Evolutionary conservation across 2,113 vertebrate genomes (phyloP).

Genomic region (Camelus dromedarius): DNA sequence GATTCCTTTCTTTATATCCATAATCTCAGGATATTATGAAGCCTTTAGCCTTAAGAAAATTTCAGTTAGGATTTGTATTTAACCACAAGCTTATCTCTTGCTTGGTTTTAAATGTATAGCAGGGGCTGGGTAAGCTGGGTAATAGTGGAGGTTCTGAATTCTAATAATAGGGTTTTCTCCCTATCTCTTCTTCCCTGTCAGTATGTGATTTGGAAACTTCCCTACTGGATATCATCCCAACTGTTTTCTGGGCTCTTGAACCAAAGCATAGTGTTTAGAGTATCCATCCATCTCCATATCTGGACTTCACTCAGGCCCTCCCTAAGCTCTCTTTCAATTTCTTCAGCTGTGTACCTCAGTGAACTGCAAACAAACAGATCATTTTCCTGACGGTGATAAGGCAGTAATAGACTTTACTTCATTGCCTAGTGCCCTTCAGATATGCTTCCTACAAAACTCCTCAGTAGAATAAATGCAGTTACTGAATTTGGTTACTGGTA

Average conservation of each 20-base stretch:
- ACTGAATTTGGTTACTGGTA: constrained; percentile 81
- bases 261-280: constrained; percentile 24
- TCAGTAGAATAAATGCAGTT: constrained; percentile 81
- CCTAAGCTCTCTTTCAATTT: constrained; percentile 72
- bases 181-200: constrained; percentile 26
- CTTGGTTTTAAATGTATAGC: constrained; percentile 50
- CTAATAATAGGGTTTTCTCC: not conserved
- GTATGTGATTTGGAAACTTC: constrained; percentile 9
- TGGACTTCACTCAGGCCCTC: constrained; percentile 48
- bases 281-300: constrained; percentile 68
- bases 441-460: constrained; percentile 75
- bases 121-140: not conserved
- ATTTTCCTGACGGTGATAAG: constrained; percentile 77
- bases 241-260: constrained; percentile 1
- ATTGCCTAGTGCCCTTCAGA: constrained; percentile 80
- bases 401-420: constrained; percentile 77
- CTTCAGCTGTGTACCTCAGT: constrained; percentile 77
- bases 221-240: not conserved
- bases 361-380: constrained; percentile 81
- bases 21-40: constrained; percentile 63
- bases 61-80: constrained; percentile 64
- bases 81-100: constrained; percentile 63
- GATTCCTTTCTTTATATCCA: constrained; percentile 56
- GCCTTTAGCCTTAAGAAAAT: constrained; percentile 71
- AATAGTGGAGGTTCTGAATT: constrained; percentile 54